Evolutionary conservation across 2,113 vertebrate species (phyloP).

Genomic region (Turnix velox): DNA sequence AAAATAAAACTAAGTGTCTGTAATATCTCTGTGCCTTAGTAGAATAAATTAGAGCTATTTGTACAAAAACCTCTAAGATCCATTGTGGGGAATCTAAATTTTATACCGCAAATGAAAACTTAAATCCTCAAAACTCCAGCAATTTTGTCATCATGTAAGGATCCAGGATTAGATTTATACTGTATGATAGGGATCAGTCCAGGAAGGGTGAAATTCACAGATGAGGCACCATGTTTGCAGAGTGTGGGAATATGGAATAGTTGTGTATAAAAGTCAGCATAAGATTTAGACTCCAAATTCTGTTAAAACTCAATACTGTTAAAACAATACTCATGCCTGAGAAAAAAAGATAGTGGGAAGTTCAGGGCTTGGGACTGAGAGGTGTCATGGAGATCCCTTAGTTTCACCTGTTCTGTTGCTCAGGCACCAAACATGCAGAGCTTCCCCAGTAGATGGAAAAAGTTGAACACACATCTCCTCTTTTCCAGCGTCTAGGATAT

Average conservation of each 20-base stretch:
- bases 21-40: neutral
- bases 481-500: neutral
- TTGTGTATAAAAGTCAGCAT: neutral
- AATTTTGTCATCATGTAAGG: neutral
- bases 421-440: neutral
- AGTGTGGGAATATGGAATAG: neutral
- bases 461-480: neutral
- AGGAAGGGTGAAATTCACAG: neutral
- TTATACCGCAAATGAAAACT: neutral
- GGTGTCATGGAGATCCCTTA: neutral
- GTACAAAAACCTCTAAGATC: too few relatives aligned
- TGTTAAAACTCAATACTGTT: neutral
- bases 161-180: neutral
- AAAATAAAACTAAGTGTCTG: neutral
- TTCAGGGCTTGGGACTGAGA: neutral
- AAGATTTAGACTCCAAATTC: neutral
- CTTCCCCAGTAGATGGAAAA: neutral
- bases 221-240: neutral
- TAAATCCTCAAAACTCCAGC: neutral
- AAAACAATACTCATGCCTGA: neutral
- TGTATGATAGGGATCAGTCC: fast-evolving
- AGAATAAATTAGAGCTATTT: neutral
- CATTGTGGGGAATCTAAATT: neutral
- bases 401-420: neutral
- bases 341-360: neutral